These are phyloP conservation scores for Parnassius apollo DNA, from an alignment of 2,888 invertebrate genomes.

Conservation along the genomic window DNA sequence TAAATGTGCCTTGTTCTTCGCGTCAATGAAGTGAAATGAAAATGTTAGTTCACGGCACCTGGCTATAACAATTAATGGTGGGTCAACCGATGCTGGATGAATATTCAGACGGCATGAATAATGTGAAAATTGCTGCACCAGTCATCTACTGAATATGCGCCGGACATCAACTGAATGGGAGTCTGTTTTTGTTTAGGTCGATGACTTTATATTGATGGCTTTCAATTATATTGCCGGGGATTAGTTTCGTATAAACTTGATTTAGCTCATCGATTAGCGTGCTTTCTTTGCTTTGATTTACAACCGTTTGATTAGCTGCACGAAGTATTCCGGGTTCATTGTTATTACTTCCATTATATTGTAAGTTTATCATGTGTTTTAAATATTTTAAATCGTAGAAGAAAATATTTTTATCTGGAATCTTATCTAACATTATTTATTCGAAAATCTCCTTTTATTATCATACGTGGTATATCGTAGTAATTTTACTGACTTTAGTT, in stretches of 20 bases:
- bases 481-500: background rate
- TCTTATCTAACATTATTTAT: too few relatives aligned
- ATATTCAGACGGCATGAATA: conserved; percentile 74
- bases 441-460: too few relatives aligned
- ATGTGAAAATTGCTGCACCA: conserved; percentile 62
- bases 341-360: conserved; percentile 14
- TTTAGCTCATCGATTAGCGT: conserved; percentile 25
- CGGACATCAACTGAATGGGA: conserved; percentile 49
- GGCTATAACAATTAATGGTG: conserved; percentile 72
- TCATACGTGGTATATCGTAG: too few relatives aligned
- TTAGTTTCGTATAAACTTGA: conserved; percentile 28
- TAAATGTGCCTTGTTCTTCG: conserved; percentile 24
- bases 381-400: background rate
- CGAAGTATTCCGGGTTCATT: conserved; percentile 10
- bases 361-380: background rate
- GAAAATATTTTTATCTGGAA: too few relatives aligned
- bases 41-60: conserved; percentile 47
- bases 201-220: conserved; percentile 48
- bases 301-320: conserved; percentile 24
- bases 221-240: conserved; percentile 32
- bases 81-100: conserved; percentile 67
- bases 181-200: conserved; percentile 54
- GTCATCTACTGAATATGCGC: conserved; percentile 60
- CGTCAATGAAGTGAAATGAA: too few relatives aligned
- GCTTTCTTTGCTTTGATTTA: conserved; percentile 26